Evolutionary conservation across 1,140 invertebrate species (phyloP), one percentile per base, ranked within the genome.

Genomic region (Aporrectodea caliginosa): DNA sequence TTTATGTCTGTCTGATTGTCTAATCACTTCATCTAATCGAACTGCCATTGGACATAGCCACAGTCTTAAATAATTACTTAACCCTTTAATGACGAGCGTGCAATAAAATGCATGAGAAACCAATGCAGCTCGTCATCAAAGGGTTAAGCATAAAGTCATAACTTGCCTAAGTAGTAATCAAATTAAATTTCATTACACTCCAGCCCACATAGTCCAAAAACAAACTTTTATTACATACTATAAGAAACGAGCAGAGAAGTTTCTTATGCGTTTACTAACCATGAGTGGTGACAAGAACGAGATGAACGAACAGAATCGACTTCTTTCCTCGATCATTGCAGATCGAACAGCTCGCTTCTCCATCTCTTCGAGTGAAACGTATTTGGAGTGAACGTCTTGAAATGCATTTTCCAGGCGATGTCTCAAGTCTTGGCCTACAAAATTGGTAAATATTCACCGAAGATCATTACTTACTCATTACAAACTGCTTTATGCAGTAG

Each of bases 311-410:
- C 96, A 98, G 89, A 94, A 98, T 82, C 95, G 92, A 84, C 93
- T 92, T 35, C 96, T 90, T 86, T 98, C 95, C 89, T 98, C 96
- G n/a, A 97, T 92, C 68, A 98, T 90, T 1, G 94, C 95, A 1
- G 93, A 93, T 77, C 95, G 91, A n/a, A 98, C 92, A 0, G 95
- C 94, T 85, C 94, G 93, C 87, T 95, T 95, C 86, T 98, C 96
- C 43, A 93, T 93, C 84, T 97, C 95, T 87, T 98, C 95, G 77
- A 98, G 89, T 82, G 93, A 91, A 79, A 93, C 91, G 80, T 94
- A 93, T 82, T 94, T 92, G 84, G 95, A 92, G 75, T 93, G 94
- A n/a, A 97, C 92, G 85, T 95, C 95, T 88, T 91, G 92, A 88
- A 92, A 91, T 82, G 91, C 92, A 73, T 91, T 91, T 84, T 95